Evolutionary conservation across 2,113 vertebrate genomes (phyloP).

Genomic region (Rhinichthys klamathensis): DNA sequence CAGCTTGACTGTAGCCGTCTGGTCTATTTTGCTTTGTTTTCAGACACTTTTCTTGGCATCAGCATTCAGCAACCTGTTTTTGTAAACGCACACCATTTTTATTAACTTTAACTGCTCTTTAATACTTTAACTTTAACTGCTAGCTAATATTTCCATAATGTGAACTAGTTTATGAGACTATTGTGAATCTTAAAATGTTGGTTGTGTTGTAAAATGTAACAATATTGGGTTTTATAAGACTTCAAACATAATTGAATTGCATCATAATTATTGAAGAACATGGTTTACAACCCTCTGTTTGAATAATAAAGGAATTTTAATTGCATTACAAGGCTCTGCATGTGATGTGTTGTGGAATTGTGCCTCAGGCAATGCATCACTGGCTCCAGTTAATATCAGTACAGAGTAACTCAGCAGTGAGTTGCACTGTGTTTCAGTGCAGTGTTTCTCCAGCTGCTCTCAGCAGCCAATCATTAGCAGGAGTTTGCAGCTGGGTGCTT

Average conservation of each 20-base stretch:
- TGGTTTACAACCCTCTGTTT: background rate
- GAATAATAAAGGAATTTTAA: constrained; percentile 24
- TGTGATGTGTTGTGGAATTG: constrained; percentile 28
- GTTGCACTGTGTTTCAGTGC: constrained; percentile 37
- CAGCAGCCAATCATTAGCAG: constrained; percentile 63
- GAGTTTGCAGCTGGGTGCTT: constrained; percentile 69
- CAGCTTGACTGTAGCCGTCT: background rate
- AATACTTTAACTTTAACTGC: background rate
- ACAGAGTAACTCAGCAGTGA: constrained; percentile 34
- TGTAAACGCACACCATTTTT: background rate
- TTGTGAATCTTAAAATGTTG: background rate
- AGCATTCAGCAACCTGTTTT: background rate
- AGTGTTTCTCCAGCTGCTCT: constrained; percentile 70
- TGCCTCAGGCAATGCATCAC: background rate
- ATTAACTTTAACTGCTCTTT: background rate
- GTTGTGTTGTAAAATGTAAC: background rate
- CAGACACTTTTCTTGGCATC: background rate
- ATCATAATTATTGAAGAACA: background rate
- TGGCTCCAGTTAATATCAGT: constrained; percentile 42
- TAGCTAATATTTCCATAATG: background rate
- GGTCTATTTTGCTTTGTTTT: background rate
- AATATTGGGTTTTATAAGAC: background rate
- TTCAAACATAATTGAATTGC: background rate
- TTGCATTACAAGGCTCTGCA: background rate
- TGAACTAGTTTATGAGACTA: background rate